Evolutionary conservation across 2,113 vertebrate species (phyloP).

Genomic region (Paraplagusia blochii): DNA sequence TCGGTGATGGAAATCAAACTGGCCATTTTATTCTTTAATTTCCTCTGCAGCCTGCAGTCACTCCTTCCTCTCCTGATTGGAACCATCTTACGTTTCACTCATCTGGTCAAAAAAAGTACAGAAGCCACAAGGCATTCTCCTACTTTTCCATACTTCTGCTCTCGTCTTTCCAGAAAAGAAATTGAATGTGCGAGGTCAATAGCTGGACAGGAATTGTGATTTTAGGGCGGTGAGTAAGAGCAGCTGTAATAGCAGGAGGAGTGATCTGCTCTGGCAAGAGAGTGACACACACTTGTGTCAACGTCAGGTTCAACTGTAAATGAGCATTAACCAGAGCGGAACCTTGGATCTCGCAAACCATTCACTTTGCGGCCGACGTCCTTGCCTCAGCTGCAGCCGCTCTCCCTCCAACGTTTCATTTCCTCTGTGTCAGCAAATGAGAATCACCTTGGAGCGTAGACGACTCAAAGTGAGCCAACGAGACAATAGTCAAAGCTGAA

Average conservation of each 20-base stretch:
- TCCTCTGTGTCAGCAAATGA: constrained; percentile 54
- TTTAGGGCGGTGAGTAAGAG: constrained; percentile 19
- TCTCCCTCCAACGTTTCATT: constrained; percentile 22
- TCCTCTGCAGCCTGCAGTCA: constrained; percentile 41
- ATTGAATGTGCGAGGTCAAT: constrained; percentile 43
- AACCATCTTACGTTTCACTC: constrained; percentile 56
- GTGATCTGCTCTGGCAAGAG: constrained; percentile 5
- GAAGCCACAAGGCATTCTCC: constrained; percentile 29
- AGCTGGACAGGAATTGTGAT: constrained; percentile 27
- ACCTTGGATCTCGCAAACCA: background rate
- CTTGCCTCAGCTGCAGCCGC: constrained; percentile 25
- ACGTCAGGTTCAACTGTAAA: background rate
- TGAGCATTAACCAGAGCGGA: background rate
- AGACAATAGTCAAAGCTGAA: constrained; percentile 20
- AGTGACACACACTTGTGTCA: background rate
- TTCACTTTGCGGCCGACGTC: no score
- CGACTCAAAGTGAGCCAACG: constrained; percentile 37
- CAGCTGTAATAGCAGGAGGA: constrained; percentile 47
- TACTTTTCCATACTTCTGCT: constrained; percentile 27
- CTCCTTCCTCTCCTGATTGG: constrained; percentile 55
- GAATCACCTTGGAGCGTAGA: constrained; percentile 20
- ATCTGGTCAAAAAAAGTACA: constrained; percentile 34
- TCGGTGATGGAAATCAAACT: constrained; percentile 57
- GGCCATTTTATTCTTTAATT: constrained; percentile 67
- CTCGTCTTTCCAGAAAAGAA: constrained; percentile 24